Base-by-base conservation (phyloP, 2,888 invertebrate species). In the Steromphala cineraria region DNA sequence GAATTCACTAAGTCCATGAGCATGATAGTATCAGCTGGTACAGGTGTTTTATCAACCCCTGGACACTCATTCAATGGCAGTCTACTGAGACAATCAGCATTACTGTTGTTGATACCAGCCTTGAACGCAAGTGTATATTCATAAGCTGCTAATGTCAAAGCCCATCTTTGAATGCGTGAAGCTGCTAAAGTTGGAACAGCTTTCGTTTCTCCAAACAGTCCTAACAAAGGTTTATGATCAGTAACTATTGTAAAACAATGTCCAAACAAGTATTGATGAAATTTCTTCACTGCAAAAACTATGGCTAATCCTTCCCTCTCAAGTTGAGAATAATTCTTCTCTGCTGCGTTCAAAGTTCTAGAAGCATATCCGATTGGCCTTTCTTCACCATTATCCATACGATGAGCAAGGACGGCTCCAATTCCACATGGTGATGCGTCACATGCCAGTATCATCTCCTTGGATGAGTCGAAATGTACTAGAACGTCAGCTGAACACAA, bases 391-490 rank as follows among this genome's bases (percentile, higher is more conserved):
- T 81, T 46, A 2, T 81, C 77, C 53, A 75, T 53, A 2, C 1
- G 10, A 62, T 83, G 83, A 5, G 79, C 67, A 3, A 83, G 7
- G 4, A 81, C 71, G 10, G 92, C 91, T 40, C 90, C 91, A 40
- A 91, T 80, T 28, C 92, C 92, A 21, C 81, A 81, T 15, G 88
- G 89, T n/a, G 90, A 91, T 0, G 93, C 93, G 86, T 94, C 93
- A 46, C 90, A 89, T 3, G 91, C 88, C 2, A 94, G 80, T 36
- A 87, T 84, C 15, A 93, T 78, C 17, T 83, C 86, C 28, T 84
- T 77, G 3, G 15, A 74, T 8, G 89, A 86, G 75, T 93, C 87
- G 17, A 31, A 82, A 71, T 76, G 91, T 0, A 86, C 83, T 15
- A 93, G 84, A n/a, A 89, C 79, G 2, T 82, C 36, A 8, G 83